Percentiles rank a stretch among this genome's conserved stretches.
phyloP scores from a whole-genome alignment of 1,140 invertebrate species.

The Rhynchophorus ferrugineus region DNA sequence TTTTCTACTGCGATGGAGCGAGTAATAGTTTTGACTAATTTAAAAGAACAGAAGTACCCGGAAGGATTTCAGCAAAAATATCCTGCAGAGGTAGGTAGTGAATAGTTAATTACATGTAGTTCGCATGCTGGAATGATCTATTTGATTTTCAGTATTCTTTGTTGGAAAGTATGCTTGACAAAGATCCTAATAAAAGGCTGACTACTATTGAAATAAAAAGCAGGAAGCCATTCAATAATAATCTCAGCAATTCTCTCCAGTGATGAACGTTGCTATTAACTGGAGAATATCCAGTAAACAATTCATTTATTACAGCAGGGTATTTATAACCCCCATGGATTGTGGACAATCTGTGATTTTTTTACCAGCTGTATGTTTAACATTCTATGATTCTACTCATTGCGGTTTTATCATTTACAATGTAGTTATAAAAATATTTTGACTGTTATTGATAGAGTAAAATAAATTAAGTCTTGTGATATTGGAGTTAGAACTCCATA shows the following conservation, averaged over 20 bases:
- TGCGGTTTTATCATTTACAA: background rate
- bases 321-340: no score
- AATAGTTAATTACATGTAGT: no score
- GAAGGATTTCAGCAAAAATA: conserved; percentile 54
- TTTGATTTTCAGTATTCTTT: conserved; percentile 61
- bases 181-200: conserved; percentile 63
- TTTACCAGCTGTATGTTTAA: background rate
- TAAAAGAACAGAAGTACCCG: conserved; percentile 65
- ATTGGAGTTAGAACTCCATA: conserved; percentile 6
- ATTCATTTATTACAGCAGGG: no score
- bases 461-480: conserved; percentile 9
- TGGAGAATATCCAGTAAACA: no score
- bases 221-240: conserved; percentile 39
- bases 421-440: conserved; percentile 1
- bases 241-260: no score
- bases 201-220: conserved; percentile 64
- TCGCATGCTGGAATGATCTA: no score
- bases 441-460: conserved; percentile 5
- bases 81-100: conserved; percentile 58
- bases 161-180: conserved; percentile 67
- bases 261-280: no score
- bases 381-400: background rate
- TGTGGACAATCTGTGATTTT: no score
- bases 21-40: conserved; percentile 51
- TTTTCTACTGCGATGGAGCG: conserved; percentile 89